phyloP scores from a whole-genome alignment of 2,113 vertebrate species.

The Myrmecophaga tridactyla region DNA sequence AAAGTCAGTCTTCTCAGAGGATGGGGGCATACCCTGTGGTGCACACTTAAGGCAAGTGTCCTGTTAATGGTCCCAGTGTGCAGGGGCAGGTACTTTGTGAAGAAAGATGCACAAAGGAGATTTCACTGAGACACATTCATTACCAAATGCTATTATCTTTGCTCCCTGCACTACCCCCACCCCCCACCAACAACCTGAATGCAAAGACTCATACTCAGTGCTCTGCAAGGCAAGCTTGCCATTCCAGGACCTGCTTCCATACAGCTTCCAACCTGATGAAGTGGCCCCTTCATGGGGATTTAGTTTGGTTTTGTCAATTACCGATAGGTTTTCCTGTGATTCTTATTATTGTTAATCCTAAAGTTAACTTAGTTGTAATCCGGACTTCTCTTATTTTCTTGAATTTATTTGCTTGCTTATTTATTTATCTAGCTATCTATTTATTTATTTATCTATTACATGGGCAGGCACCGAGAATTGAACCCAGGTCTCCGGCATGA shows the following conservation, averaged over 20 bases:
- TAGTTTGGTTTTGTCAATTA: background rate
- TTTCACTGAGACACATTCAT: background rate
- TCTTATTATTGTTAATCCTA: background rate
- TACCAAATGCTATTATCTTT: background rate
- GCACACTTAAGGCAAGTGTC: too few species aligned
- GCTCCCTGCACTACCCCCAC: accelerated
- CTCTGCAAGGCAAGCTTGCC: background rate
- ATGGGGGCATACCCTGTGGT: background rate
- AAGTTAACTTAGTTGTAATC: background rate
- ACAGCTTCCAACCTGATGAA: background rate
- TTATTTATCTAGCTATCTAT: too few species aligned
- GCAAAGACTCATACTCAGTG: background rate
- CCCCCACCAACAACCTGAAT: background rate
- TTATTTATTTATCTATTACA: too few species aligned
- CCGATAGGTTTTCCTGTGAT: background rate
- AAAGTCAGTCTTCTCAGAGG: background rate
- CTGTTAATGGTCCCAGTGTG: background rate
- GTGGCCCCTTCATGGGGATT: background rate
- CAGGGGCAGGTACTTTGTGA: background rate
- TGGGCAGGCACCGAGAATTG: too few species aligned
- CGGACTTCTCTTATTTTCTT: background rate
- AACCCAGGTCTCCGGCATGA: too few species aligned
- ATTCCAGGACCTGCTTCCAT: background rate
- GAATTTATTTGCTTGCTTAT: too few species aligned
- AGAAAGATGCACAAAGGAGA: background rate